Evolutionary conservation across 2,113 vertebrate genomes (phyloP).

Genomic region (Ceyx margarethae): DNA sequence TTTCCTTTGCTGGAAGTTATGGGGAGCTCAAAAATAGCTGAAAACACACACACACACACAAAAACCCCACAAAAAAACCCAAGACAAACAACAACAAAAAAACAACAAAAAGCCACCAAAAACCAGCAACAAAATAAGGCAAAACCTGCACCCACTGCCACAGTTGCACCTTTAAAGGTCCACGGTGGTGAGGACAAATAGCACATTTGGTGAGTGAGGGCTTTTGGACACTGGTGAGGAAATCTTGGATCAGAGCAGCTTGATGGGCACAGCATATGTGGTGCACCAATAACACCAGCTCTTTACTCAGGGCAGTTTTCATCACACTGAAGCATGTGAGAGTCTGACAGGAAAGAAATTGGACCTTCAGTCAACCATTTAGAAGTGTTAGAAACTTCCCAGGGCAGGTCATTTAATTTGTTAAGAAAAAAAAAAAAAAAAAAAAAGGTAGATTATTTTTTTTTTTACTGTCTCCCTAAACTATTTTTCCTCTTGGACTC

Average conservation of each 20-base stretch:
- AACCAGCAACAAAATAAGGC: background rate
- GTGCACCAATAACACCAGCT: background rate
- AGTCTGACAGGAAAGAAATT: slow-evolving; percentile 53
- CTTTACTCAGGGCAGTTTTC: background rate
- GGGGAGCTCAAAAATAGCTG: background rate
- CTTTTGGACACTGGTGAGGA: background rate
- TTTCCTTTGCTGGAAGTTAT: background rate
- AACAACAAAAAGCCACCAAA: background rate
- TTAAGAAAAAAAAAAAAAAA: background rate
- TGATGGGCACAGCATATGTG: background rate
- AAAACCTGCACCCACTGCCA: background rate
- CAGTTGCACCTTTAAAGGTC: background rate
- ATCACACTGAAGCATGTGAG: slow-evolving; percentile 3
- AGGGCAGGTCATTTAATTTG: slow-evolving; percentile 2
- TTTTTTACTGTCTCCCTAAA: background rate
- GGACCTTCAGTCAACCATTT: slow-evolving; percentile 46
- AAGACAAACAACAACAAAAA: background rate
- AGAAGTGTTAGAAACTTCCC: background rate
- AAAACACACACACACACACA: no score
- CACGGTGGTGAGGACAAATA: background rate
- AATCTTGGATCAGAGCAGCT: background rate
- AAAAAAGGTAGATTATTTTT: background rate
- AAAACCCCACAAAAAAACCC: no score
- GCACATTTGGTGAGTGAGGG: background rate
- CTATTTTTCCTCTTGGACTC: background rate